Conservation (phyloP, 2,888 invertebrate species). For the Chymomyza fuscimana region DNA sequence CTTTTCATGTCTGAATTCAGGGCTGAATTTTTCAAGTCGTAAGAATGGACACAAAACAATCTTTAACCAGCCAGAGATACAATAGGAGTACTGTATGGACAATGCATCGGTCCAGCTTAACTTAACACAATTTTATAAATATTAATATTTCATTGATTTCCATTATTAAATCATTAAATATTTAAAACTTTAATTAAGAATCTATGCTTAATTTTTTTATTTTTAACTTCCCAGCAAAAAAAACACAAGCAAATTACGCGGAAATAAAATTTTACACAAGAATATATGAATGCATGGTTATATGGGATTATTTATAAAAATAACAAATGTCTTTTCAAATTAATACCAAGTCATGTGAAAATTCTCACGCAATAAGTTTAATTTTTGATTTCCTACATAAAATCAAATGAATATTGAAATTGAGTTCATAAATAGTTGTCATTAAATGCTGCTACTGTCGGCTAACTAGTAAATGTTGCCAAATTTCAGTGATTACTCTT, state of each 20-base stretch:
- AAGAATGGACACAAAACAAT: too few relatives aligned
- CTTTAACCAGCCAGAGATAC: too few relatives aligned
- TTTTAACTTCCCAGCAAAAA: too few relatives aligned
- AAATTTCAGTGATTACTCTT: constrained; percentile 38
- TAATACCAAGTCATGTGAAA: not conserved
- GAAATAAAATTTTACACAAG: not conserved
- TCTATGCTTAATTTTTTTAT: too few relatives aligned
- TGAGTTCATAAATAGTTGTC: not conserved
- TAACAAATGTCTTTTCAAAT: not conserved
- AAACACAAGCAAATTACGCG: not conserved
- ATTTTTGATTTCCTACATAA: not conserved
- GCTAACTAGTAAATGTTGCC: not conserved
- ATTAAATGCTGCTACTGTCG: not conserved
- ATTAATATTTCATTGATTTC: too few relatives aligned
- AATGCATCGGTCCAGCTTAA: too few relatives aligned
- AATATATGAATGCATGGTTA: not conserved
- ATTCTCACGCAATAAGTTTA: not conserved
- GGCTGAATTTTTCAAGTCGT: too few relatives aligned
- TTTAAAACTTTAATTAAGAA: too few relatives aligned
- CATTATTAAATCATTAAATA: too few relatives aligned
- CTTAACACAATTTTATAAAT: too few relatives aligned
- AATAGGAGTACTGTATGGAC: too few relatives aligned
- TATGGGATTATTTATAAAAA: not conserved
- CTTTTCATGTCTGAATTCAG: too few relatives aligned
- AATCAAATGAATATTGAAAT: not conserved